Evolutionary conservation across 2,888 invertebrate species (phyloP).

Genomic region (Oxycera nigricornis): DNA sequence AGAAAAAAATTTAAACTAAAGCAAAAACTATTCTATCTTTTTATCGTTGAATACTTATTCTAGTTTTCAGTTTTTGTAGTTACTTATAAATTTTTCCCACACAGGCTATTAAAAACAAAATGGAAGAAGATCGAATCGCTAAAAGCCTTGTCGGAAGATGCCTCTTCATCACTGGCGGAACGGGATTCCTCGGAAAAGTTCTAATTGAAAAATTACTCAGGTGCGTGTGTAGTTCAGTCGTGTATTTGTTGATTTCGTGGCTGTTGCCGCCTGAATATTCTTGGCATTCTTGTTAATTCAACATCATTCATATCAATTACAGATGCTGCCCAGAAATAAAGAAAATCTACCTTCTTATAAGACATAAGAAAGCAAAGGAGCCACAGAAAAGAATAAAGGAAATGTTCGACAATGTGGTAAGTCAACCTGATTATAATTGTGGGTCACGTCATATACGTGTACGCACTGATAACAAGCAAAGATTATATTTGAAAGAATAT

Average conservation of each 20-base stretch:
- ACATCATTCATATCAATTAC: slow-evolving; percentile 51
- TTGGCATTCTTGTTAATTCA: too few species aligned
- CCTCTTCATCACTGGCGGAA: slow-evolving; percentile 61
- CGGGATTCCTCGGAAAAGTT: slow-evolving; percentile 62
- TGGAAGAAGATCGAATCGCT: slow-evolving; percentile 59
- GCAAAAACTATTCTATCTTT: too few species aligned
- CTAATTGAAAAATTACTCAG: slow-evolving; percentile 61
- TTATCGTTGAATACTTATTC: too few species aligned
- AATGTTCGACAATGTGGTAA: slow-evolving; percentile 81
- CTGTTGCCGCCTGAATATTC: too few species aligned
- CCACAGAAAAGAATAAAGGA: slow-evolving; percentile 80
- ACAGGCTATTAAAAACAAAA: too few species aligned
- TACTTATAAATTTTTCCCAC: too few species aligned
- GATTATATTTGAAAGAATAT: too few species aligned
- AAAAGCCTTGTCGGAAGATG: slow-evolving; percentile 57
- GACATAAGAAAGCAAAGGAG: slow-evolving; percentile 84
- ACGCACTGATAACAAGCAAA: too few species aligned
- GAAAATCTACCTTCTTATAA: slow-evolving; percentile 81
- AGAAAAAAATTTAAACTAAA: too few species aligned
- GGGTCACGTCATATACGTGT: too few species aligned
- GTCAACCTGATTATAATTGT: too few species aligned
- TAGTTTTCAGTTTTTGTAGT: too few species aligned
- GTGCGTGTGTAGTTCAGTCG: slow-evolving; percentile 51
- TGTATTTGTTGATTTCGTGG: background rate
- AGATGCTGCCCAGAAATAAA: slow-evolving; percentile 77